Conservation (phyloP, 92 coral and sea anemone species). For the Metridium senile region DNA sequence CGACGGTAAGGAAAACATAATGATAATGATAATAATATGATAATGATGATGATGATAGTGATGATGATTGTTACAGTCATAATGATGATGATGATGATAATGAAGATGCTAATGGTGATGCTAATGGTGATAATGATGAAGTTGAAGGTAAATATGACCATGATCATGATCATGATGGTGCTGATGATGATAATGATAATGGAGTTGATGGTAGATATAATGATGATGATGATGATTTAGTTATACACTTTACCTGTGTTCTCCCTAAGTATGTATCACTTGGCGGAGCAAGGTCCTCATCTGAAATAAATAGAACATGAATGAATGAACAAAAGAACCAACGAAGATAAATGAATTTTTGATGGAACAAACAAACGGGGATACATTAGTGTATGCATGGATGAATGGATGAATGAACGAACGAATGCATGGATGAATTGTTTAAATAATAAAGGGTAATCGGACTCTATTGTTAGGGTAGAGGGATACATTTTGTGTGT, state of each 20-base stretch:
- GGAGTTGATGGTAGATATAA: not conserved
- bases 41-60: not conserved
- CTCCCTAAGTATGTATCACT: conserved; percentile 77
- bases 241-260: conserved; percentile 66
- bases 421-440: too few species aligned
- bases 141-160: not conserved
- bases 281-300: conserved; percentile 52
- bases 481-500: too few species aligned
- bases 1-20: not conserved
- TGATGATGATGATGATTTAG: not conserved
- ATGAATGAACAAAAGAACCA: too few species aligned
- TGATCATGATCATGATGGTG: not conserved
- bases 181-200: not conserved
- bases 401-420: too few species aligned
- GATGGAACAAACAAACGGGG: too few species aligned
- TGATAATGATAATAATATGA: not conserved
- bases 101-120: not conserved
- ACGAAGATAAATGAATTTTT: too few species aligned
- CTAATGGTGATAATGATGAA: not conserved
- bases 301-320: not conserved
- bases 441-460: too few species aligned
- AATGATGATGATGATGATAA: not conserved
- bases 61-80: not conserved
- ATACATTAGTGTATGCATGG: too few species aligned
- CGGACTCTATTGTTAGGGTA: too few species aligned